These are phyloP conservation scores for Protomyctophum bolini DNA, from an alignment of 2,113 vertebrate genomes.

Conservation along the genomic window DNA sequence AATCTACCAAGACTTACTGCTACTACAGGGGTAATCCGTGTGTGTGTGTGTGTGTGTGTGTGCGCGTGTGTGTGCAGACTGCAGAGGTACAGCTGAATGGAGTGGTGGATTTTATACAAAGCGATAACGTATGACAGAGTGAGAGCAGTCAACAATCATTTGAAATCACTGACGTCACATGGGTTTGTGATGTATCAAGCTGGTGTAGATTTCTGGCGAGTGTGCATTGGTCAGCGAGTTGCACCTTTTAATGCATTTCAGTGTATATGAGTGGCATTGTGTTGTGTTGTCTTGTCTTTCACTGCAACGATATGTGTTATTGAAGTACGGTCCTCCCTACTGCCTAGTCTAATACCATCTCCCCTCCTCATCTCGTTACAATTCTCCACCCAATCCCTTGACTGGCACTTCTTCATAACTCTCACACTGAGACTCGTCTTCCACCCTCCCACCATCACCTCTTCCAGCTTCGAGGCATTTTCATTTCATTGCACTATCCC, in stretches of 20 bases:
- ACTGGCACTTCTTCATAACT: background rate
- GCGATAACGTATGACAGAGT: too few species aligned
- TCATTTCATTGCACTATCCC: too few species aligned
- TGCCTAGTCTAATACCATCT: background rate
- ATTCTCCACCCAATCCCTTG: background rate
- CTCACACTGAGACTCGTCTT: background rate
- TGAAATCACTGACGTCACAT: too few species aligned
- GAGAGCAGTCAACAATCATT: too few species aligned
- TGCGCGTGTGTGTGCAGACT: background rate
- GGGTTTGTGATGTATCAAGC: too few species aligned
- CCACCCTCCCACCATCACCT: background rate
- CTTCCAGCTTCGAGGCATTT: too few species aligned
- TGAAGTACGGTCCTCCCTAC: background rate
- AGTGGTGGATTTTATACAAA: too few species aligned
- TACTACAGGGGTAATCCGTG: slow-evolving; percentile 13
- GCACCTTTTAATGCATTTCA: background rate
- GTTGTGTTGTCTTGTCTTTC: background rate
- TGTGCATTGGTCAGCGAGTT: background rate
- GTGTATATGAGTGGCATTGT: background rate
- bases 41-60: background rate
- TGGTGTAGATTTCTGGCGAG: too few species aligned
- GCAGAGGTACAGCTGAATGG: background rate
- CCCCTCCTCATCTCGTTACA: background rate
- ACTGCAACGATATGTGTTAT: background rate
- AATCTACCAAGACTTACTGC: slow-evolving; percentile 29